Base-by-base conservation (phyloP, 2,113 vertebrate genomes). In the Butorides virescens region DNA sequence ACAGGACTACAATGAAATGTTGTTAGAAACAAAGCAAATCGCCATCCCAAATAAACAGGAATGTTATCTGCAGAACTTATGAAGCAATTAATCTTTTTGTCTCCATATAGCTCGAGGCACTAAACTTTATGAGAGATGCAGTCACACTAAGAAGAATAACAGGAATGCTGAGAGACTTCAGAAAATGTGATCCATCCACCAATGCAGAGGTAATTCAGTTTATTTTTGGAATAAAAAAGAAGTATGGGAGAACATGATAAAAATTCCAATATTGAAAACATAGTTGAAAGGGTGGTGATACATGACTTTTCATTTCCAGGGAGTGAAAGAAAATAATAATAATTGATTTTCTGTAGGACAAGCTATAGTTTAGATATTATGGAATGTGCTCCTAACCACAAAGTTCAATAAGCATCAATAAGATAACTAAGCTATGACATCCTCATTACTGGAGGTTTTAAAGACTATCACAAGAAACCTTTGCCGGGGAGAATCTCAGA, bases 31-130 rank as follows among this genome's bases (percentile, higher is more conserved):
- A 81, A 82, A 90, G 73, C 56, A 91, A 92, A 79, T 61, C 7
- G 13, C 46, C 46, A 61, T 32, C 72, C 80, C 66, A 72, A 65
- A 91, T 82, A 62, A 95, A 75, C 91, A 92, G 26, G 36, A 90
- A 39, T 75, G 95, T 95, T 81, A 88, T 87, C 70, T 89, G 66
- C 68, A 65, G 91, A 94, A 75, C 81, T 93, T 97, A 97, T 96
- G 93, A 96, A 96, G 53, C 66, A 93, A 95, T 95, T 89, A 82
- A 95, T 97, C 95, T 93, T 96, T 90, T 82, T 56, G 36, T 91
- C 27, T 92, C 58, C 44, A 5, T 36, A 36, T 76, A 75, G 77
- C 95, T 95, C 0, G 1, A 62, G 92, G 96, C 84, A 61, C 36
- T 82, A 89, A 92, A 88, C 74, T 72, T 94, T 37, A 87, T 5